These are phyloP conservation scores for Pseudorhiza aurosa DNA, from an alignment of 30 jellyfish, hydroid and myxozoan species.

Conservation along the genomic window DNA sequence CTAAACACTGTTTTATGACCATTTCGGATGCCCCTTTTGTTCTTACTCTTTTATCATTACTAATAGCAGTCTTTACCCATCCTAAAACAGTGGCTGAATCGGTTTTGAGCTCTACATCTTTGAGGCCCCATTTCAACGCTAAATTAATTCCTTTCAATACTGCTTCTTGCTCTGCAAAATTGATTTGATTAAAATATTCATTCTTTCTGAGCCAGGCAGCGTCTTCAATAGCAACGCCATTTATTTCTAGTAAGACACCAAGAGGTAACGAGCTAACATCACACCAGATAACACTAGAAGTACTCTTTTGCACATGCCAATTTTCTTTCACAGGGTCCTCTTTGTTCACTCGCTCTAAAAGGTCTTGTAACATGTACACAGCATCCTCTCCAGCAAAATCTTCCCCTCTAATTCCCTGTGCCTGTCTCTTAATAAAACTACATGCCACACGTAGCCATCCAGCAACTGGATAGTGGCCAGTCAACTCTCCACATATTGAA, in stretches of 20 bases:
- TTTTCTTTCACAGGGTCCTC: slow-evolving; percentile 23
- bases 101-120: background rate
- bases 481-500: slow-evolving; percentile 35
- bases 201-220: slow-evolving; percentile 19
- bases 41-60: background rate
- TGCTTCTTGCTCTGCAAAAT: slow-evolving; percentile 32
- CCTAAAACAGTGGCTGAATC: slow-evolving; percentile 23
- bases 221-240: background rate
- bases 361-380: background rate
- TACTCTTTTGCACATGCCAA: background rate
- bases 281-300: background rate
- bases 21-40: slow-evolving; percentile 14
- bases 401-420: slow-evolving; percentile 1
- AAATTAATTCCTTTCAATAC: slow-evolving; percentile 6
- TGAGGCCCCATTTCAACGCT: slow-evolving; percentile 9
- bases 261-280: background rate
- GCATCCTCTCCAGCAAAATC: slow-evolving; percentile 17
- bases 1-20: slow-evolving; percentile 27
- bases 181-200: background rate
- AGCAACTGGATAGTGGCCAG: slow-evolving; percentile 62
- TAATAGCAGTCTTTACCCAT: background rate
- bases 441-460: slow-evolving; percentile 52
- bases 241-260: background rate
- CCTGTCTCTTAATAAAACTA: slow-evolving; percentile 24
- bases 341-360: background rate